These are phyloP conservation scores for Oxyteleia sp. DNA, from an alignment of 2,888 invertebrate species.

Conservation along the genomic window DNA sequence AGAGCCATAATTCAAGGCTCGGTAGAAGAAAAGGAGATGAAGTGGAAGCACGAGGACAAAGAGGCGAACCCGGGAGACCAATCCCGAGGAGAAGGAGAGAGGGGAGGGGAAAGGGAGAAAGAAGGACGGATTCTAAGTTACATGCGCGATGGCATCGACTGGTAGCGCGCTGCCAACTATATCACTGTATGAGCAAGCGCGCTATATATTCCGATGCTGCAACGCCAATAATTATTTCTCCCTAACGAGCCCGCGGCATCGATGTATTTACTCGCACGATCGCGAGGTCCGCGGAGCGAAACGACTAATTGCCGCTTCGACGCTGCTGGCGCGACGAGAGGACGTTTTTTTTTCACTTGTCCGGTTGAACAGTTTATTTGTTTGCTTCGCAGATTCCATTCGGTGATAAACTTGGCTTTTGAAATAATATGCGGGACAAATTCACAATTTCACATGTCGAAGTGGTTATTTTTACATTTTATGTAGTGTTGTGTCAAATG, in stretches of 20 bases:
- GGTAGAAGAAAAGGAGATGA: constrained; percentile 75
- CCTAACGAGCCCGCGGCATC: constrained; percentile 76
- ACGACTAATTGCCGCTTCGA: too few species aligned
- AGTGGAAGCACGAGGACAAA: constrained; percentile 58
- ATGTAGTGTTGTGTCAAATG: too few species aligned
- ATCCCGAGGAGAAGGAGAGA: neutral
- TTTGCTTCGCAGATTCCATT: too few species aligned
- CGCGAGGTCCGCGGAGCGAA: constrained; percentile 27
- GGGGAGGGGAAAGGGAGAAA: constrained; percentile 35
- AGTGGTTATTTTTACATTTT: too few species aligned
- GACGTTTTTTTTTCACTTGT: too few species aligned
- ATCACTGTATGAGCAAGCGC: constrained; percentile 76
- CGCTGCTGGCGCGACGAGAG: too few species aligned
- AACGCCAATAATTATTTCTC: constrained; percentile 80
- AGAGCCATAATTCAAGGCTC: constrained; percentile 84
- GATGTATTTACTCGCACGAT: constrained; percentile 76
- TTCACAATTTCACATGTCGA: too few species aligned
- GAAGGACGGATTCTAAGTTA: constrained; percentile 77
- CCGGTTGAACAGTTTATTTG: too few species aligned
- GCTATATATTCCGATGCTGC: constrained; percentile 20
- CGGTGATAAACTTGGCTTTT: too few species aligned
- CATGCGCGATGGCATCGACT: constrained; percentile 82
- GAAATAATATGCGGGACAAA: too few species aligned
- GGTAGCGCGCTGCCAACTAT: constrained; percentile 81
- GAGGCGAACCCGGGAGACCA: constrained; percentile 50